Base-by-base conservation (phyloP, 2,888 invertebrate genomes). In the Venusia cambrica region DNA sequence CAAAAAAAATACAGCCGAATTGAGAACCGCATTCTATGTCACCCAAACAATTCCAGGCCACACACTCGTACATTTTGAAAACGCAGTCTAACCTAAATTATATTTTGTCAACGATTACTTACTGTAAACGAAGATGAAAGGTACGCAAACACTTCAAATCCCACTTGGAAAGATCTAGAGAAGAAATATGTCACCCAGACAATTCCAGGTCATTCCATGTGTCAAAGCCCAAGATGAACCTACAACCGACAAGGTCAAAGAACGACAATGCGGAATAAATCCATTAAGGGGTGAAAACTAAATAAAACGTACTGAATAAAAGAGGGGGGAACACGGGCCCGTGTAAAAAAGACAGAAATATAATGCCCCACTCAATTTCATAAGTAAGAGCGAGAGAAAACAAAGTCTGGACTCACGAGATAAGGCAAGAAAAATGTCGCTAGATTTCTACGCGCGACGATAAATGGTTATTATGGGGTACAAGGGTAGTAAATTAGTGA, bases 401-500 rank as follows among this genome's bases (percentile, higher is more conserved):
- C 21, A 55, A 44, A 62, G 81, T 75, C 84, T 85, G 85, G 73
- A 62, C 68, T 67, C 61, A 51, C 49, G 30, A 83, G 85, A 87
- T 87, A 87, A 85, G 76, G 68, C 66, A 76, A 85, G 85, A 87
- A 85, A 87, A 87, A 85, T 84, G 83, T 83, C 64, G 69, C 36
- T 50, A 67, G 78, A 80, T 84, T 78, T 67, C 72, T 57, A 62
- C 52, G 77, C 76, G 71, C 64, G 51, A 59, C 68, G 66, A 84
- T 79, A 78, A 75, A 84, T 83, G 74, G 80, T 78, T 81, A 78
- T 80, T 81, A 81, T 73, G 69, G 83, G 81, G 79, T 74, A 67
- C 72, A 63, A 73, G 60, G 64, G 73, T 68, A 74, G 73, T 84
- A 83, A 85, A 84, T 85, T 85, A 85, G 84, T 85, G 72, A 83